These are phyloP conservation scores for Fregata magnificens DNA, from an alignment of 2,113 vertebrate genomes.

Conservation along the genomic window DNA sequence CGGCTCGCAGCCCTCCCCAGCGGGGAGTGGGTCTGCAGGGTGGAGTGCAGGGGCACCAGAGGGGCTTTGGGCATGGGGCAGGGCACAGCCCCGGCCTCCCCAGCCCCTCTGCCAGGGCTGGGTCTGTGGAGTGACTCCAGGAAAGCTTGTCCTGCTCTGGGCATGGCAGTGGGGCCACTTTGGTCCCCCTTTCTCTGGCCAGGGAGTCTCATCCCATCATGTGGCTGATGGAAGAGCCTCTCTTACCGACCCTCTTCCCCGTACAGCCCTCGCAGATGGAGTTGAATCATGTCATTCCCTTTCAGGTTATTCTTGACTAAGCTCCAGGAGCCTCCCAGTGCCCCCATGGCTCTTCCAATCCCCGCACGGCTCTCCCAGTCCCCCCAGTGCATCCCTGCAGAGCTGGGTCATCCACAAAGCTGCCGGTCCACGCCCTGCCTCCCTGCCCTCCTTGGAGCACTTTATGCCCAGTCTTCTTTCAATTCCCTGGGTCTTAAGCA, in stretches of 20 bases:
- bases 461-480: conserved; percentile 6
- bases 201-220: neutral
- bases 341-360: neutral
- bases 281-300: neutral
- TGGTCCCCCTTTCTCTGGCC: neutral
- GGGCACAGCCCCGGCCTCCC: accelerated
- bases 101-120: neutral
- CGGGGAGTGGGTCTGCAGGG: accelerated
- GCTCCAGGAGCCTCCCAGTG: neutral
- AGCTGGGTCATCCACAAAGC: neutral
- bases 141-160: neutral
- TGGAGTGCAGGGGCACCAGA: accelerated
- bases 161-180: neutral
- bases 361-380: neutral
- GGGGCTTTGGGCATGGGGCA: neutral
- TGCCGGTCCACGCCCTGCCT: neutral
- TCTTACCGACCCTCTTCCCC: neutral
- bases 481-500: conserved; percentile 44
- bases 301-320: neutral
- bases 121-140: neutral
- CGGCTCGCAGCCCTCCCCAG: accelerated
- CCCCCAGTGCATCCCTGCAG: neutral
- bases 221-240: neutral
- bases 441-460: neutral
- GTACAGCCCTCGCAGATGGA: neutral